phyloP scores from a whole-genome alignment of 1,140 invertebrate genomes.

The Mylabris phalerata region DNA sequence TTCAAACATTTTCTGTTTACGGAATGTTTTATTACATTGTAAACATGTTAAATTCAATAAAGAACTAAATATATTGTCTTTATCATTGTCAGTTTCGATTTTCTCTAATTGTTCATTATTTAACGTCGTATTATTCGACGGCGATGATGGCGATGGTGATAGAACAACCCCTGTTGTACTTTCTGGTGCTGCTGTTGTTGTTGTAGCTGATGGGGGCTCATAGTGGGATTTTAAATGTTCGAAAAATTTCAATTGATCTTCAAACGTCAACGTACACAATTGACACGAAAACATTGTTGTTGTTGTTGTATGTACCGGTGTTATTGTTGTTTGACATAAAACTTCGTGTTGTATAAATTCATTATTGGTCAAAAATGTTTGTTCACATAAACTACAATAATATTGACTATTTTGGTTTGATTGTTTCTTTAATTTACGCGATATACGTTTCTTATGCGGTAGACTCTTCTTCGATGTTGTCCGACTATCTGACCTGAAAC shows the following conservation, averaged over 20 bases:
- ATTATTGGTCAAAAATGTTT: slow-evolving; percentile 30
- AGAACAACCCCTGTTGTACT: background rate
- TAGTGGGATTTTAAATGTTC: slow-evolving; percentile 75
- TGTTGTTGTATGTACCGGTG: slow-evolving; percentile 21
- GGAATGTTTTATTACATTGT: slow-evolving; percentile 58
- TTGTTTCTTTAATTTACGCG: slow-evolving; percentile 52
- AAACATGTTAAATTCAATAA: slow-evolving; percentile 45
- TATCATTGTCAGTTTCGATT: slow-evolving; percentile 12
- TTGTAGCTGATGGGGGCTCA: slow-evolving; percentile 47
- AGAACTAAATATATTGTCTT: slow-evolving; percentile 34
- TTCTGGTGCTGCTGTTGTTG: background rate
- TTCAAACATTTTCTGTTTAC: slow-evolving; percentile 58
- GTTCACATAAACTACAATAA: slow-evolving; percentile 35
- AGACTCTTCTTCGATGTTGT: slow-evolving; percentile 50
- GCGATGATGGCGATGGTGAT: background rate
- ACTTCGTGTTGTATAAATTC: slow-evolving; percentile 36
- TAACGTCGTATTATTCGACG: too few relatives aligned
- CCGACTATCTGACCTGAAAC: slow-evolving; percentile 38
- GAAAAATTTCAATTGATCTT: slow-evolving; percentile 67
- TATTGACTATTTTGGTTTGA: slow-evolving; percentile 23
- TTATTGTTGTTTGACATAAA: slow-evolving; percentile 34
- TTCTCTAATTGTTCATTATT: slow-evolving; percentile 25
- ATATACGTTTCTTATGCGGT: slow-evolving; percentile 61
- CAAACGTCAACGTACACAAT: slow-evolving; percentile 56
- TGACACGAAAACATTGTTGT: slow-evolving; percentile 53